A percentile compares a stretch with the other conserved stretches of the same genome.
Conservation (phyloP, 2,888 invertebrate species). For the Ctena decussata region DNA sequence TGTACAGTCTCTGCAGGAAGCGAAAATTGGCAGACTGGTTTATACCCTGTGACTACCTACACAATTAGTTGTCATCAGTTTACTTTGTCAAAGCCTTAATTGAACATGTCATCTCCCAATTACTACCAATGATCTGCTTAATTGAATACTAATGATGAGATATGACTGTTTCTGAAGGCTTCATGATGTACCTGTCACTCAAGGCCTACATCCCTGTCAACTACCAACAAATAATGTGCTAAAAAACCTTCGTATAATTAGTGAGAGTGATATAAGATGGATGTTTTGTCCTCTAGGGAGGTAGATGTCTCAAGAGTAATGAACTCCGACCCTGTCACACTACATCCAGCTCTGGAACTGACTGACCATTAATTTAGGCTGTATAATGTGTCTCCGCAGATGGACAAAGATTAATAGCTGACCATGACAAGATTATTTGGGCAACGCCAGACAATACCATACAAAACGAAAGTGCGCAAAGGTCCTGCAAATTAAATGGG, state of each 20-base stretch:
- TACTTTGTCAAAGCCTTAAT: background rate
- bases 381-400: background rate
- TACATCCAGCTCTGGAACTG: background rate
- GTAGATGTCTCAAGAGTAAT: background rate
- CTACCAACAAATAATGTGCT: background rate
- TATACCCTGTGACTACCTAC: too few relatives aligned
- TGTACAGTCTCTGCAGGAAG: too few relatives aligned
- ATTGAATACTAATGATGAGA: conserved; percentile 2
- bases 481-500: too few relatives aligned
- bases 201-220: background rate
- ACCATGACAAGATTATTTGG: too few relatives aligned
- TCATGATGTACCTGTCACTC: conserved; percentile 6
- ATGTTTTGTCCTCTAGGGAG: background rate
- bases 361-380: background rate
- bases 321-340: conserved; percentile 3
- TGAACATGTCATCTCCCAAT: background rate
- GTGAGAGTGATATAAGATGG: background rate
- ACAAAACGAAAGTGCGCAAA: too few relatives aligned
- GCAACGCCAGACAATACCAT: too few relatives aligned
- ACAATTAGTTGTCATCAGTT: background rate
- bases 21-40: too few relatives aligned
- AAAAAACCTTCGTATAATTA: background rate
- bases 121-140: background rate
- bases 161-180: background rate
- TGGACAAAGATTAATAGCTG: conserved; percentile 1